These are phyloP conservation scores for Melieria picta DNA, from an alignment of 2,888 invertebrate genomes.

Conservation along the genomic window DNA sequence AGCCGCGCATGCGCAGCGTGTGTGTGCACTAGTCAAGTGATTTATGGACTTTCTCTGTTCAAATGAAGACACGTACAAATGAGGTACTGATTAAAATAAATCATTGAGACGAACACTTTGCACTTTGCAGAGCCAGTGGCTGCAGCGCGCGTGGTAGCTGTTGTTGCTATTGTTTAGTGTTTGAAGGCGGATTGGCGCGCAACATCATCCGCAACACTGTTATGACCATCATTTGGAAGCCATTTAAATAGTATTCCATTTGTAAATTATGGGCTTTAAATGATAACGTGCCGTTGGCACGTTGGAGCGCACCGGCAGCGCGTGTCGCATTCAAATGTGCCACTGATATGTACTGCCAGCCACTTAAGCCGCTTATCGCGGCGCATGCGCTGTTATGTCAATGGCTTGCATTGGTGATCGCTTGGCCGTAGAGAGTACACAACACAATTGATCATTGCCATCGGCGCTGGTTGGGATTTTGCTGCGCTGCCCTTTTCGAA, in stretches of 20 bases:
- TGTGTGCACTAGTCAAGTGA: constrained; percentile 46
- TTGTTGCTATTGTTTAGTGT: neutral
- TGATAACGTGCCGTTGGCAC: constrained; percentile 11
- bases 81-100: constrained; percentile 14
- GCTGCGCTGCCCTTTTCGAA: constrained; percentile 27
- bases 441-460: constrained; percentile 13
- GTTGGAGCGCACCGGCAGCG: constrained; percentile 17
- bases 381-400: constrained; percentile 23
- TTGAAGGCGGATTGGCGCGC: neutral
- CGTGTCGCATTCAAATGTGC: constrained; percentile 21
- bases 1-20: constrained; percentile 7
- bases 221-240: neutral
- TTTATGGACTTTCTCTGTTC: constrained; percentile 61
- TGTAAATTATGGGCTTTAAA: neutral
- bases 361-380: neutral
- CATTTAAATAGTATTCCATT: neutral
- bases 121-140: neutral
- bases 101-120: constrained; percentile 3
- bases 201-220: neutral
- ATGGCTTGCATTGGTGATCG: neutral
- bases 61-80: constrained; percentile 44
- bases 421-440: neutral
- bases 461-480: constrained; percentile 7
- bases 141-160: neutral
- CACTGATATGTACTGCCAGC: neutral